These are phyloP conservation scores for Nephrotoma flavescens DNA, from an alignment of 2,888 invertebrate species.

Conservation along the genomic window DNA sequence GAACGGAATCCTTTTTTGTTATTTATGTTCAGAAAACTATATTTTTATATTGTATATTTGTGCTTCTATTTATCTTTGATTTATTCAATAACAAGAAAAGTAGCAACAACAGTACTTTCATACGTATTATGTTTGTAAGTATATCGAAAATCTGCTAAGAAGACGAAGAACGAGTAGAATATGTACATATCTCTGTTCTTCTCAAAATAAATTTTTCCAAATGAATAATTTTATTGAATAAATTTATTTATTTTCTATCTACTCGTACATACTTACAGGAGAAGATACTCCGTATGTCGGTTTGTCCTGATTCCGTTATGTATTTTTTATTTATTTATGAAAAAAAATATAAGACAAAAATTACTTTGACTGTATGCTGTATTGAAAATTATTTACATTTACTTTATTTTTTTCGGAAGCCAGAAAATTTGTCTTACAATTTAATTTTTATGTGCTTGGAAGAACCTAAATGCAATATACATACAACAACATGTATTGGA, in stretches of 20 bases:
- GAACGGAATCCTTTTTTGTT: not conserved
- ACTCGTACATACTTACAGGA: not conserved
- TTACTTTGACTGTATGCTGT: not conserved
- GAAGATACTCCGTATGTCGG: not conserved
- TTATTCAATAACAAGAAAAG: not conserved
- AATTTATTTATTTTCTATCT: not conserved
- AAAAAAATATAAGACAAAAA: not conserved
- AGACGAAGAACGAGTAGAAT: not conserved
- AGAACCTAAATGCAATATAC: not conserved
- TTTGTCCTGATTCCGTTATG: not conserved
- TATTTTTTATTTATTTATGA: not conserved
- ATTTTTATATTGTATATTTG: not conserved
- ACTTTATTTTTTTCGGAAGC: not conserved
- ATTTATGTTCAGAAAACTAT: not conserved
- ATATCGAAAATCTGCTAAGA: not conserved
- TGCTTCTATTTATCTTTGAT: not conserved
- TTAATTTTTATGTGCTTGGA: not conserved
- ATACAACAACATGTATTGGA: not conserved
- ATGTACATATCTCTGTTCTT: not conserved
- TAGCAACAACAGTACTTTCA: not conserved
- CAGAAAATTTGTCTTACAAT: not conserved
- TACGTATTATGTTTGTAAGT: not conserved
- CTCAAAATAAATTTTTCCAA: not conserved
- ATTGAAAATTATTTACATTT: not conserved
- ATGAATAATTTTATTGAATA: not conserved